A percentile compares a stretch with the other conserved stretches of the same genome.
Conservation (phyloP, 2,888 invertebrate genomes). For the Drosophila anceps region DNA sequence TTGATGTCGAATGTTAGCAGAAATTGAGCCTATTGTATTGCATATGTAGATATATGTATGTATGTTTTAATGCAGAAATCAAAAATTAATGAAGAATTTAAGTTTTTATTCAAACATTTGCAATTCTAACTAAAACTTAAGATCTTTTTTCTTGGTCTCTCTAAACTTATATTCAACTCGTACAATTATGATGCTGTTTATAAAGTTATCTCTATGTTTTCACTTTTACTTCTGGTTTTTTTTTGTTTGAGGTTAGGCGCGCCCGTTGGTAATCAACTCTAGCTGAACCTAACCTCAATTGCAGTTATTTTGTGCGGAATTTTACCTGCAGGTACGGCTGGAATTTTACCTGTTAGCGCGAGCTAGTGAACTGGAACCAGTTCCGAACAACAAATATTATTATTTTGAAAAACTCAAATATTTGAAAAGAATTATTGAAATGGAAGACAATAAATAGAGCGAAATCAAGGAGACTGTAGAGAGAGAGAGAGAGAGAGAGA, state of each 20-base stretch:
- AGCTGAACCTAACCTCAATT: not conserved
- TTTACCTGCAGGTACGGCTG: conserved; percentile 6
- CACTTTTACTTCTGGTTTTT: not conserved
- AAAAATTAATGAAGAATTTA: too few relatives aligned
- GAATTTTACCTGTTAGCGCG: conserved; percentile 3
- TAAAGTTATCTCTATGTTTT: too few relatives aligned
- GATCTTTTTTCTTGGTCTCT: too few relatives aligned
- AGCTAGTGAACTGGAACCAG: conserved; percentile 6
- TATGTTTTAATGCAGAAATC: too few relatives aligned
- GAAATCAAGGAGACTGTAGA: not conserved
- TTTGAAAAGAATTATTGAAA: not conserved
- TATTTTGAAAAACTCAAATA: not conserved
- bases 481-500: not conserved
- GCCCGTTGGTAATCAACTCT: not conserved
- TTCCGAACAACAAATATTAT: not conserved
- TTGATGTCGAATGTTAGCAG: conserved; percentile 15
- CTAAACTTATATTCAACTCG: too few relatives aligned
- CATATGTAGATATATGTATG: not conserved
- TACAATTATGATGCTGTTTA: too few relatives aligned
- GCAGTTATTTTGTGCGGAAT: not conserved
- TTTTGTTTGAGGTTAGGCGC: not conserved
- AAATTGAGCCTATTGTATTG: not conserved
- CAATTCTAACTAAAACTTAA: too few relatives aligned
- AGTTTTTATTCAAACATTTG: too few relatives aligned
- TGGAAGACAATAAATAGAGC: not conserved